A percentile compares a stretch with the other conserved stretches of the same genome.
phyloP scores from a whole-genome alignment of 1,140 invertebrate species.

The Caerostris extrusa region DNA sequence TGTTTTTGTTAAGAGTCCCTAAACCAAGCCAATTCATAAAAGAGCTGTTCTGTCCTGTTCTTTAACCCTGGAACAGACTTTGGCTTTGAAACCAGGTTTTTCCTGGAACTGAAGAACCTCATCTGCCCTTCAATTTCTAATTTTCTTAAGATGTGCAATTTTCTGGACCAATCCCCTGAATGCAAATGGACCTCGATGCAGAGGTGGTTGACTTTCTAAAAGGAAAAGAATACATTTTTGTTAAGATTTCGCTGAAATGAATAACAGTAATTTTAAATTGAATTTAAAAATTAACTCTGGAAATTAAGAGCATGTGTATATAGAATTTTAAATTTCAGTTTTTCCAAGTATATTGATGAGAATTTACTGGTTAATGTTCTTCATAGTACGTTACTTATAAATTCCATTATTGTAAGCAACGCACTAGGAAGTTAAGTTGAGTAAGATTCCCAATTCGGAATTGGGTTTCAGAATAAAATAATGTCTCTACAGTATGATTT shows the following conservation, averaged over 20 bases:
- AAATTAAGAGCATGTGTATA: too few species aligned
- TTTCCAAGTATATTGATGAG: too few species aligned
- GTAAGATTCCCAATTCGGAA: too few species aligned
- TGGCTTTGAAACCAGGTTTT: constrained; percentile 33
- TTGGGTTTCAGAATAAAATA: too few species aligned
- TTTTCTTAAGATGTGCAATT: constrained; percentile 24
- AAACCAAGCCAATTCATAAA: constrained; percentile 74
- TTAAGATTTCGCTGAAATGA: not conserved
- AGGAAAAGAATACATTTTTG: not conserved
- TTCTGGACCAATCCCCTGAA: constrained; percentile 37
- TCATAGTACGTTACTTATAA: too few species aligned
- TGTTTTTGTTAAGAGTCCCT: constrained; percentile 16
- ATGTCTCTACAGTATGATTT: too few species aligned
- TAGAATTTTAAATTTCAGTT: too few species aligned
- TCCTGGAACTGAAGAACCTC: constrained; percentile 70
- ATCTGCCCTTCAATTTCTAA: constrained; percentile 53
- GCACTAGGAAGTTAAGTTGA: too few species aligned
- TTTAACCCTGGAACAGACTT: constrained; percentile 42
- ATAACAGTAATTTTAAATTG: not conserved
- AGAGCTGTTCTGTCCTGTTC: constrained; percentile 65
- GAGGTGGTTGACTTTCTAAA: constrained; percentile 66
- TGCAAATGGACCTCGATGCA: constrained; percentile 71
- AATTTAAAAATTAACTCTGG: too few species aligned
- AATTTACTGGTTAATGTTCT: too few species aligned
- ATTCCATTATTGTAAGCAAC: too few species aligned